These are phyloP conservation scores for Trachelus tabidus DNA, from an alignment of 2,888 invertebrate genomes.

Conservation along the genomic window DNA sequence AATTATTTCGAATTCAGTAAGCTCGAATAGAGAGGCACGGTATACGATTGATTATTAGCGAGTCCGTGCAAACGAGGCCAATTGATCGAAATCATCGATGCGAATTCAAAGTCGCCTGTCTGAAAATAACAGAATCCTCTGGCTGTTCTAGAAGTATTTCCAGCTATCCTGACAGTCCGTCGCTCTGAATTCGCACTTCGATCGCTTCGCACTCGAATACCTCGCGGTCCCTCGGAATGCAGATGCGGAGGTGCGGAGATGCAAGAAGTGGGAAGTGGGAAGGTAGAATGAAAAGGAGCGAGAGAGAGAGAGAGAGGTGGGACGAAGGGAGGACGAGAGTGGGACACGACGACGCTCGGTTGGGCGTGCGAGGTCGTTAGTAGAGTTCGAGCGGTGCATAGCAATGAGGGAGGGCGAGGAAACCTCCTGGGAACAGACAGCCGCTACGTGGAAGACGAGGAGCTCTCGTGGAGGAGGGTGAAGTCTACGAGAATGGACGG, in stretches of 20 bases:
- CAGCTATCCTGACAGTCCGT: no score
- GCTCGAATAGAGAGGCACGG: slow-evolving; percentile 52
- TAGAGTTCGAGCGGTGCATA: slow-evolving; percentile 62
- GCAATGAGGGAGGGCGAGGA: slow-evolving; percentile 58
- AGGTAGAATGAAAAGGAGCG: no score
- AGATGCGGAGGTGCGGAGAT: no score
- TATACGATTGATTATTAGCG: slow-evolving; percentile 62
- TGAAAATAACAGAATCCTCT: no score
- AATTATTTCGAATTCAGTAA: slow-evolving; percentile 63
- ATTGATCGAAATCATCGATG: slow-evolving; percentile 49
- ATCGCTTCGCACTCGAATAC: no score
- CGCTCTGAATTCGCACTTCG: no score
- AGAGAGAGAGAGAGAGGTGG: no score
- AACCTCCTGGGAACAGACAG: slow-evolving; percentile 64
- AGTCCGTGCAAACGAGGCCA: slow-evolving; percentile 55
- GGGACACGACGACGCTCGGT: slow-evolving; percentile 2
- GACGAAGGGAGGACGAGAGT: background rate
- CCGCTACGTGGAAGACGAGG: slow-evolving; percentile 47
- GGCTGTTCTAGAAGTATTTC: no score
- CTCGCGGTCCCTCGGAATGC: no score
- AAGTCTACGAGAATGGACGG: background rate
- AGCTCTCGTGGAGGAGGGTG: slow-evolving; percentile 28
- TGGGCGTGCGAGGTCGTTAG: slow-evolving; percentile 53
- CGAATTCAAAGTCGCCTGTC: slow-evolving; percentile 26
- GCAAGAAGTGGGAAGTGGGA: no score